Evolutionary conservation across 2,113 vertebrate genomes (phyloP), one percentile per base, ranked within the genome.

Genomic region (Daubentonia madagascariensis): DNA sequence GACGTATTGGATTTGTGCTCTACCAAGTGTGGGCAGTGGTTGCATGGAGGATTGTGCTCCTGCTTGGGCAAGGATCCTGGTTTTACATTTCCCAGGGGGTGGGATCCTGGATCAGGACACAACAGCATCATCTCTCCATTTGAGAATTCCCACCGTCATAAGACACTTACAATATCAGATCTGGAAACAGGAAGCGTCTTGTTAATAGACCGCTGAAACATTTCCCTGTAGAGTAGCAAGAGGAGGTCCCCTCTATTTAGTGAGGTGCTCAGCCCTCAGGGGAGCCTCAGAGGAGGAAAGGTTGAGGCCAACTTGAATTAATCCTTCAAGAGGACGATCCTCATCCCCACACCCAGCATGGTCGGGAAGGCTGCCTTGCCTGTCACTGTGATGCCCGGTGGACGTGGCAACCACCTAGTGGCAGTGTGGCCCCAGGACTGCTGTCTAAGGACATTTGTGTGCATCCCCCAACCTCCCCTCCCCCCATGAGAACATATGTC

Each of bases 31-130:
- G 65, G 25, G 28, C 32, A 20, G 72, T 35, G 72, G 22, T 18
- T 35, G 2, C 17, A 12, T 0, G 13, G 32, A 54, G 14, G 4
- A 8, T 0, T 45, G 23, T 25, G 8, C 0, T 93, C 4, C 13
- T 22, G 3, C 37, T 43, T 48, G 45, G 32, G 25, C 18, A 9
- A 50, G 28, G 7, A 1, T 4, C 40, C 35, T 59, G 4, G 1
- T 43, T 70, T 40, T 13, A 22, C 48, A 37, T 17, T 0, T 8
- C 2, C 12, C 78, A 17, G 37, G 86, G 4, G 18, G 6, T 18
- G 40, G 32, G 35, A 5, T 22, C 45, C 28, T 14, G 6, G 12
- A 3, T 63, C 54, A 40, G n/a, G 35, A 8, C 17, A 2, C 50
- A 12, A 12, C 14, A n/a, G 32, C 23, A 9, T 20, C 16, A 8